Percentiles rank a stretch among this genome's conserved stretches.
These are phyloP conservation scores for Spodoptera exigua DNA, from an alignment of 2,888 invertebrate genomes.

Conservation along the genomic window DNA sequence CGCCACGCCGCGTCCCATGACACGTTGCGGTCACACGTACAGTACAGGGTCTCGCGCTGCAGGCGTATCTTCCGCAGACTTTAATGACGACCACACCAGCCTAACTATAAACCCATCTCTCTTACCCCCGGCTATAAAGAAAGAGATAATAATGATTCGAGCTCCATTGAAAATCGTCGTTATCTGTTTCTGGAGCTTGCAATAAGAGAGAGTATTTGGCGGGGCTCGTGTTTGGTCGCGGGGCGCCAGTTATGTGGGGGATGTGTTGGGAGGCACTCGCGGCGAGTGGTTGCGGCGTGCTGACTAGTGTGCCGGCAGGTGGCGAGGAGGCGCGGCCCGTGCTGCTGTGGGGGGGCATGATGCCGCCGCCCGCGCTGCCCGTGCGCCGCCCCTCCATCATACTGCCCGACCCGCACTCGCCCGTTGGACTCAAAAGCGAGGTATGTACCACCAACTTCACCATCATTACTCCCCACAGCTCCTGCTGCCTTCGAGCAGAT, in stretches of 20 bases:
- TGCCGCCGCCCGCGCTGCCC: conserved; percentile 90
- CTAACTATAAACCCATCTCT: too few relatives aligned
- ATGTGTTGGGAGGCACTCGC: conserved; percentile 49
- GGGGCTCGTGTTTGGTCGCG: conserved; percentile 25
- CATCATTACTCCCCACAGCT: neutral
- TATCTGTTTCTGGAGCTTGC: conserved; percentile 21
- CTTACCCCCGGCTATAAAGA: too few relatives aligned
- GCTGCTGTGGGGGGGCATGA: conserved; percentile 81
- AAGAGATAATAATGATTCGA: too few relatives aligned
- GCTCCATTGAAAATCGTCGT: too few relatives aligned
- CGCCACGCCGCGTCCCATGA: conserved; percentile 1
- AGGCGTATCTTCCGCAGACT: conserved; percentile 39
- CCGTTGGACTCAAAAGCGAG: conserved; percentile 90
- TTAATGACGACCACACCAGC: neutral
- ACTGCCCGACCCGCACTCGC: conserved; percentile 88
- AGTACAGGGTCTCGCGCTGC: conserved; percentile 1
- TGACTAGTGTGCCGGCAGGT: conserved; percentile 72
- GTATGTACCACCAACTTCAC: conserved; percentile 51
- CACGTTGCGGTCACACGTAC: neutral
- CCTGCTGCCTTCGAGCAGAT: conserved; percentile 4
- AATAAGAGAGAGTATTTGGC: conserved; percentile 41
- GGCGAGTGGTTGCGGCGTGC: conserved; percentile 73
- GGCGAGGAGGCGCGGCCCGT: conserved; percentile 75
- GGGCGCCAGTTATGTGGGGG: conserved; percentile 6
- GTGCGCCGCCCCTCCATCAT: conserved; percentile 91